Conservation (phyloP, 2,797 vertebrate genomes). For the Takifugu ocellatus region DNA sequence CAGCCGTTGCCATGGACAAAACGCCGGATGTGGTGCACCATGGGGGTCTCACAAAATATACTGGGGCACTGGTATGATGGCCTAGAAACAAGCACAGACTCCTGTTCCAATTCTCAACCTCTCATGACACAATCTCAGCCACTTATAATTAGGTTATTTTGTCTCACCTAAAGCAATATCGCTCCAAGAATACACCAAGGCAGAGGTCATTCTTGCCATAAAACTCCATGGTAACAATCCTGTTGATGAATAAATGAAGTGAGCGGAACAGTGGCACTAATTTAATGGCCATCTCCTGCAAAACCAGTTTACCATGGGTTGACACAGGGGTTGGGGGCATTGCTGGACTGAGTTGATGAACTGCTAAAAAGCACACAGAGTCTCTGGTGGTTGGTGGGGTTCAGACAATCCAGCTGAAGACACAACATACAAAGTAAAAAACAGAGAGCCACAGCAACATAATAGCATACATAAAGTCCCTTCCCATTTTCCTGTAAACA, state of each 20-base stretch:
- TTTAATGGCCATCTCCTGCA: background rate
- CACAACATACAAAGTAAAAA: constrained; percentile 3
- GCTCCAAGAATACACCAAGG: constrained; percentile 93
- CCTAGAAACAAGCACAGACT: constrained; percentile 61
- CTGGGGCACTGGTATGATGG: constrained; percentile 97
- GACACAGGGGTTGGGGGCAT: constrained; percentile 95
- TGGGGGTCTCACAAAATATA: constrained; percentile 96
- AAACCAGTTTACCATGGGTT: constrained; percentile 87
- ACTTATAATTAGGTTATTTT: background rate
- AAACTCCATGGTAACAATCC: constrained; percentile 99
- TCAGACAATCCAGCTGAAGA: constrained; percentile 92
- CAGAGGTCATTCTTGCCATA: constrained; percentile 98
- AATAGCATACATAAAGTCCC: background rate
- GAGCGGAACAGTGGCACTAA: background rate
- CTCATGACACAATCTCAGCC: background rate
- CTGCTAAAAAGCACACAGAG: constrained; percentile 98
- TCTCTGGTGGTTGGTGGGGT: constrained; percentile 89
- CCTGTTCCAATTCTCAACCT: no score
- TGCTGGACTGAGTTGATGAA: constrained; percentile 91
- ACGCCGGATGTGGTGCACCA: constrained; percentile 96
- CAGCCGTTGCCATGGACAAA: constrained; percentile 96
- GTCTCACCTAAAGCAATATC: constrained; percentile 94
- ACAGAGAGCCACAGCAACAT: background rate
- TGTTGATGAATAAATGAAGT: constrained; percentile 45
- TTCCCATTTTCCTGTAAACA: no score